Conservation (phyloP, 2,888 invertebrate genomes). For the Bhutanitis thaidina region DNA sequence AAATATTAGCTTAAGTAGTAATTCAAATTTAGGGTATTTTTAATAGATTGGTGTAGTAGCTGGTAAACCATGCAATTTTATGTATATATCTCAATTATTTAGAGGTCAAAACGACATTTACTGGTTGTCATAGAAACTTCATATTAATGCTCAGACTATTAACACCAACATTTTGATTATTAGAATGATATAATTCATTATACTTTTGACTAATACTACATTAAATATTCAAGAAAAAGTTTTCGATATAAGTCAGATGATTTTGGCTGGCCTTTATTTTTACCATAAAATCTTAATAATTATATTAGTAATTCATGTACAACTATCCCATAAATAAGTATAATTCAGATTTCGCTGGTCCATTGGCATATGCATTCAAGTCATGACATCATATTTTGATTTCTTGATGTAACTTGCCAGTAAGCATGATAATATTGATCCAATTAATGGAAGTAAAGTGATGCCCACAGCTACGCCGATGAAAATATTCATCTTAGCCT, state of each 20-base stretch:
- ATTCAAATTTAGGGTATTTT: no score
- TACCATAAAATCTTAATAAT: no score
- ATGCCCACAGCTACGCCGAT: constrained; percentile 86
- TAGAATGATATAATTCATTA: background rate
- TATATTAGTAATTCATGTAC: background rate
- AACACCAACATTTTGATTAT: constrained; percentile 4
- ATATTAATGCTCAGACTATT: constrained; percentile 9
- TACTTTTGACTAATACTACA: background rate
- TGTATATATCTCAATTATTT: no score
- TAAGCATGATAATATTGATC: constrained; percentile 86
- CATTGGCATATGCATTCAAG: constrained; percentile 51
- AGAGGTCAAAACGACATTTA: no score
- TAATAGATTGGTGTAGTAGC: no score
- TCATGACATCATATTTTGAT: constrained; percentile 90
- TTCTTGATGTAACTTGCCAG: constrained; percentile 88
- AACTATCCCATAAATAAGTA: constrained; percentile 1
- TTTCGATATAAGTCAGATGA: no score
- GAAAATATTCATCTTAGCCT: constrained; percentile 84
- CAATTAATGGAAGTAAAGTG: constrained; percentile 85
- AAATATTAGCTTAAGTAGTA: no score
- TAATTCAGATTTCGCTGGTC: constrained; percentile 14
- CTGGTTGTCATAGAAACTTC: background rate
- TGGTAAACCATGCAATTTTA: no score
- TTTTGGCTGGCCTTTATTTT: no score
- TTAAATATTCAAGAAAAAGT: background rate